phyloP scores from a whole-genome alignment of 2,797 vertebrate species.

The Eulemur coronatus region DNA sequence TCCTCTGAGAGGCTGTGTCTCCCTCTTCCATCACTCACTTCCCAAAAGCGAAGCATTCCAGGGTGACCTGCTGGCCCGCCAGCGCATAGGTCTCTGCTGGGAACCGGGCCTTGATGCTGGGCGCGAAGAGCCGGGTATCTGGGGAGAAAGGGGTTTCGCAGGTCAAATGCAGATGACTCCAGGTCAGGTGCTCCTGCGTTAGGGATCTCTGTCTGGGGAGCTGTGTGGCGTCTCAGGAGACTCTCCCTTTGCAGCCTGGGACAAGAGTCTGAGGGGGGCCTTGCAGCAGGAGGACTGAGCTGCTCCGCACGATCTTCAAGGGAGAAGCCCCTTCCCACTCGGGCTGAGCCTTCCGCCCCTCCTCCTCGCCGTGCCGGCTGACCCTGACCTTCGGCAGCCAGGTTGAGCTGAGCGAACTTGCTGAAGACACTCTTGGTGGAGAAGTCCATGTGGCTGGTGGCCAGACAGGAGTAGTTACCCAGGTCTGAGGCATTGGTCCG shows the following conservation, averaged over 20 bases:
- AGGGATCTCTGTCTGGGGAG: background rate
- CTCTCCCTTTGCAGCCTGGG: background rate
- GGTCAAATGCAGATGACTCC: background rate
- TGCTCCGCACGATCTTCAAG: background rate
- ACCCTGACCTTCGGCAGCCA: constrained; percentile 90
- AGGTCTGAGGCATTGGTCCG: constrained; percentile 92
- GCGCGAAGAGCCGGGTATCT: constrained; percentile 90
- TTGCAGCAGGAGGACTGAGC: background rate
- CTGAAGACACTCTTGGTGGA: constrained; percentile 98
- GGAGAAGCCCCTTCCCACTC: fast-evolving
- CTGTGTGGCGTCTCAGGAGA: background rate
- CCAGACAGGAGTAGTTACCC: constrained; percentile 95
- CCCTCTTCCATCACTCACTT: constrained; percentile 89
- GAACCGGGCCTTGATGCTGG: constrained; percentile 95
- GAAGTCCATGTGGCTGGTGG: constrained; percentile 95
- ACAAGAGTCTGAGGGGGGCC: background rate
- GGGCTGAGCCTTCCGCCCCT: too few species aligned
- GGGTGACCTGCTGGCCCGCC: constrained; percentile 89
- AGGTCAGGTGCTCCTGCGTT: background rate
- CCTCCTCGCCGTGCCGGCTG: fast-evolving
- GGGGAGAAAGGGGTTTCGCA: constrained; percentile 31
- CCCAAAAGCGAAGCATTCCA: constrained; percentile 98
- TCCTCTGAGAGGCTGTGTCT: background rate
- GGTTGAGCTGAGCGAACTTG: constrained; percentile 91
- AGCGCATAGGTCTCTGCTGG: constrained; percentile 94